Evolutionary conservation across 2,113 vertebrate genomes (phyloP), one percentile per base, ranked within the genome.

Genomic region (Python bivittatus): DNA sequence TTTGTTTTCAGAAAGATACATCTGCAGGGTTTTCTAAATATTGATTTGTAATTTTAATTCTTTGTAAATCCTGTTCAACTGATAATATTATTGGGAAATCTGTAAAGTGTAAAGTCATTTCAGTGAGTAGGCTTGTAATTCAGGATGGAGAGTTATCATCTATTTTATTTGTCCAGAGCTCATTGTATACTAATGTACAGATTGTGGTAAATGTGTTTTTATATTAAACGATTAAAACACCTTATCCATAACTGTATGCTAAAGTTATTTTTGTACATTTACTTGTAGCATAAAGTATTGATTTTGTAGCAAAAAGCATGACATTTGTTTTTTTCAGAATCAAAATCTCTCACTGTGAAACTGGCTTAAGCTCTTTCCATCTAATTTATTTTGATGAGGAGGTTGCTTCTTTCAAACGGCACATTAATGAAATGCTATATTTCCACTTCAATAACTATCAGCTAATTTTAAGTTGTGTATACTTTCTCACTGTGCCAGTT

Each of bases 141-240:
- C 29, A 57, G 85, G 22, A 33, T 68, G 23, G n/a, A 6, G 72
- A 53, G n/a, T 79, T 79, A n/a, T 52, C 23, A 54, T 8, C 25
- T 25, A 1, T 84, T 85, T 60, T 11, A 52, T 23, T 38, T 4
- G 8, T 84, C 27, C 57, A 44, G 38, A 52, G 44, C 20, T 88
- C 17, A 84, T 33, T 92, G 13, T n/a, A 90, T 1, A 54, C 13
- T 53, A 52, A 90, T 95, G 87, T 95, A 94, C 79, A 97, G 93
- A 29, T 95, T 93, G 94, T 92, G 93, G 52, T 94, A 92, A 38
- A 88, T 93, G 29, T 22, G 58, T 38, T 29, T 93, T 96, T 95
- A 84, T 92, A 6, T 94, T 96, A 96, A 95, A 92, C 88, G 88
- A 53, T 92, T 93, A 87, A 86, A 52, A 58, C 1, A 42, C 0